Conservation (phyloP, 2,113 vertebrate genomes). For the Scomber scombrus region DNA sequence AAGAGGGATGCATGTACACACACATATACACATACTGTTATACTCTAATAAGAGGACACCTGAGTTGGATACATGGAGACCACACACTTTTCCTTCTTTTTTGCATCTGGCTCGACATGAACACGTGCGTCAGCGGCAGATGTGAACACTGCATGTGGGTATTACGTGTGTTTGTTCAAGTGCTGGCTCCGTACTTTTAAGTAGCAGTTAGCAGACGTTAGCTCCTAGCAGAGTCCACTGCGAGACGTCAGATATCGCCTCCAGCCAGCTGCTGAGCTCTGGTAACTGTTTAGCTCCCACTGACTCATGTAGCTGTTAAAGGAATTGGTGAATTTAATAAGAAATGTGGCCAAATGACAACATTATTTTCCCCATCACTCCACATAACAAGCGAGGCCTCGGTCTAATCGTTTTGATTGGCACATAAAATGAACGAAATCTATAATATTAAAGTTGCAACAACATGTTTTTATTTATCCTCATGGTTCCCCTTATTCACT, state of each 20-base stretch:
- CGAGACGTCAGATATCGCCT: neutral
- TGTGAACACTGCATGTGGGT: neutral
- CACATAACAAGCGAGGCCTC: neutral
- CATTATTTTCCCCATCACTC: neutral
- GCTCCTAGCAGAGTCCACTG: neutral
- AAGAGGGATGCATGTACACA: neutral
- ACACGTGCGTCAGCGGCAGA: neutral
- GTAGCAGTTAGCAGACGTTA: neutral
- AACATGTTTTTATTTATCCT: too few species aligned
- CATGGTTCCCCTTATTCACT: too few species aligned
- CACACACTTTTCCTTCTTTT: neutral
- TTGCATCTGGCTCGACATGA: neutral
- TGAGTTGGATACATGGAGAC: neutral
- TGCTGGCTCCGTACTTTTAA: neutral
- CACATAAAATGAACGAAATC: too few species aligned
- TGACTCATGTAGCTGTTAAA: neutral
- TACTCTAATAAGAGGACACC: neutral
- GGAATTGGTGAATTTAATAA: neutral
- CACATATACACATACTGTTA: neutral
- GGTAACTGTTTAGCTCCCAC: neutral
- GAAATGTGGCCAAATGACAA: neutral
- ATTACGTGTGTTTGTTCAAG: constrained; percentile 7
- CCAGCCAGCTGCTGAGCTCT: too few species aligned
- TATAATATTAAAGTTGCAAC: too few species aligned
- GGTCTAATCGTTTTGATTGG: too few species aligned